Conservation (phyloP, 2,888 invertebrate species). For the Scrobipalpa atriplicella region DNA sequence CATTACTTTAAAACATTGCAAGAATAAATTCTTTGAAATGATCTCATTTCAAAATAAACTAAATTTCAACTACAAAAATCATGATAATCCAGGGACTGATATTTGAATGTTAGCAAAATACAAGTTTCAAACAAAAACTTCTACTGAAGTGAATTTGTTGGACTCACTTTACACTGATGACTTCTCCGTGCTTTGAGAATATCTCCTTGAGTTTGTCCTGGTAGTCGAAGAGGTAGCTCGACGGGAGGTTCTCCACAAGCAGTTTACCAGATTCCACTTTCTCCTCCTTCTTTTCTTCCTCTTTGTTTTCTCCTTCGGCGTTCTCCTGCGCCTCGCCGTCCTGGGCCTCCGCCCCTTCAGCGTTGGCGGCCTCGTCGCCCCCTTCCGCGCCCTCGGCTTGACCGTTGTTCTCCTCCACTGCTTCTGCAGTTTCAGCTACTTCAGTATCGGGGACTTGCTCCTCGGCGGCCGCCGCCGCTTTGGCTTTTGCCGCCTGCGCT, state of each 20-base stretch:
- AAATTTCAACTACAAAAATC: constrained; percentile 41
- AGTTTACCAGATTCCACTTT: constrained; percentile 79
- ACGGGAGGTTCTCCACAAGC: constrained; percentile 75
- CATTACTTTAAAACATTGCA: constrained; percentile 29
- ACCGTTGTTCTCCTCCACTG: constrained; percentile 67
- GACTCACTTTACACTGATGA: constrained; percentile 71
- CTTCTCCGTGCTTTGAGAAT: constrained; percentile 76
- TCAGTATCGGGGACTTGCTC: constrained; percentile 55
- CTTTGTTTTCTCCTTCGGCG: constrained; percentile 46
- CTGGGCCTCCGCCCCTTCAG: constrained; percentile 15
- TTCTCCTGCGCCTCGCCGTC: constrained; percentile 27
- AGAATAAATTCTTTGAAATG: constrained; percentile 32
- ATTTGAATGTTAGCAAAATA: constrained; percentile 77
- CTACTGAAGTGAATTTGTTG: constrained; percentile 24
- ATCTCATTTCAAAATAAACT: constrained; percentile 39
- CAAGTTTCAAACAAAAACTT: constrained; percentile 39
- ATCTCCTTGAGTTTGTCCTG: constrained; percentile 78
- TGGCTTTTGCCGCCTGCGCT: constrained; percentile 66
- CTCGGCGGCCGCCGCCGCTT: constrained; percentile 54
- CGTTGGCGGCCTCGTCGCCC: constrained; percentile 44
- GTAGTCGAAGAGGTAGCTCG: constrained; percentile 75
- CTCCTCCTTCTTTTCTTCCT: constrained; percentile 68
- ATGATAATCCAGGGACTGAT: constrained; percentile 65
- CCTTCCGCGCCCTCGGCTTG: constrained; percentile 56
- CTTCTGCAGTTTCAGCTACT: constrained; percentile 49